Base-by-base conservation (phyloP, 2,113 vertebrate genomes). In the Nestor notabilis region DNA sequence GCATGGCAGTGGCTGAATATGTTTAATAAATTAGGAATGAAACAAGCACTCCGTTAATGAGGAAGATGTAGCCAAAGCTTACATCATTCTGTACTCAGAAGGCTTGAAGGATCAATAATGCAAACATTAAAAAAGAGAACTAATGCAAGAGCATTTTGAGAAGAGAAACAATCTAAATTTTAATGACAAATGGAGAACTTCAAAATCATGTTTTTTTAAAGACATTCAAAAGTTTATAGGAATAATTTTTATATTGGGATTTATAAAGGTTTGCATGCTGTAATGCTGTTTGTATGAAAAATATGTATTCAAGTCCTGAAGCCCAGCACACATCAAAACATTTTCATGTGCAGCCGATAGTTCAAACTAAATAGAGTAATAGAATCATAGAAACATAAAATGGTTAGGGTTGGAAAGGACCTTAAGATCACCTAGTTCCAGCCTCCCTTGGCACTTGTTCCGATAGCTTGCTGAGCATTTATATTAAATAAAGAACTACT, bases 21-120 rank as follows among this genome's bases (percentile, higher is more conserved):
- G 56, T 82, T 95, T 87, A 84, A 97, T 93, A 97, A 95, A 92
- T 97, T 93, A 93, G 56, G 81, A 95, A 65, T 82, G 69, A 89
- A 95, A 87, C 65, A 91, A 92, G 80, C 50, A 79, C 66, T 95
- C 43, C 0, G 4, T 84, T 95, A 95, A 84, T 0, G 1, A 95
- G 77, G 44, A 96, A 87, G 90, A 93, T 65, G 61, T 24, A 95
- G 89, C 94, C 83, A 95, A 95, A 89, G 74, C 74, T 93, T 78
- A 87, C 64, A 83, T 93, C 85, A 81, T 39, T 86, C 61, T 77
- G 25, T 79, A 35, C 74, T 87, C 80, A 85, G 89, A 92, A 87
- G 44, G 66, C 44, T 84, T 76, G 56, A 96, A 91, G 47, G 47
- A 95, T 96, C 86, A 87, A 56, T 87, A 96, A 78, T 35, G 31